Evolutionary conservation across 2,113 vertebrate genomes (phyloP).

Genomic region (Phylloscopus trochiloides): DNA sequence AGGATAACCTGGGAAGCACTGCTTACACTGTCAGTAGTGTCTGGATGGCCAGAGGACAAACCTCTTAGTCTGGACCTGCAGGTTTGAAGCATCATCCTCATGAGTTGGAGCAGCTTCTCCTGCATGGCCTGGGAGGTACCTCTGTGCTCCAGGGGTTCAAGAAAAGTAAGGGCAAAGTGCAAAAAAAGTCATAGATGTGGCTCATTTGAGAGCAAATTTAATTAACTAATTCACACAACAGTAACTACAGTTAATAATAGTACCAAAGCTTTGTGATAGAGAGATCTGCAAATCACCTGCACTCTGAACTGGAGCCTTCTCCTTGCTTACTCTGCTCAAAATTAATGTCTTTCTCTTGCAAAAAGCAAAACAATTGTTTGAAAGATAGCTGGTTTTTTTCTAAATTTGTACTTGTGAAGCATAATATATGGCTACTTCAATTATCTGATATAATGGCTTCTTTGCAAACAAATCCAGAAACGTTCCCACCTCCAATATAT

Average conservation of each 20-base stretch:
- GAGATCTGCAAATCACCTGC: background rate
- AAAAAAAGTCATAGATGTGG: background rate
- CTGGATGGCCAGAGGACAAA: background rate
- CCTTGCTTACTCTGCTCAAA: background rate
- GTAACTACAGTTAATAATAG: background rate
- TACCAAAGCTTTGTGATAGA: background rate
- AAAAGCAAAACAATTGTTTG: background rate
- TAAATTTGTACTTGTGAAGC: constrained; percentile 18
- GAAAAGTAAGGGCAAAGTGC: background rate
- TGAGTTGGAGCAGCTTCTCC: accelerated
- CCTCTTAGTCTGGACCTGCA: background rate
- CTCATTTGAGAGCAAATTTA: background rate
- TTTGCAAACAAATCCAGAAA: constrained; percentile 11
- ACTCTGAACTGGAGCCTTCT: background rate
- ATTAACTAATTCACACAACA: background rate
- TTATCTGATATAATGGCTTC: constrained; percentile 36
- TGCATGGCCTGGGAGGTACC: background rate
- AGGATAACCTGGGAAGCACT: background rate
- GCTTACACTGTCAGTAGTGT: background rate
- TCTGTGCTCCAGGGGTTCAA: background rate
- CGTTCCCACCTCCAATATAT: background rate
- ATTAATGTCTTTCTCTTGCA: background rate
- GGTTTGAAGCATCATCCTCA: accelerated
- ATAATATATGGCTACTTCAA: constrained; percentile 28
- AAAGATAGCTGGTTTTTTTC: constrained; percentile 29